Conservation (phyloP, 2,888 invertebrate genomes). For the Gryllus longicercus region DNA sequence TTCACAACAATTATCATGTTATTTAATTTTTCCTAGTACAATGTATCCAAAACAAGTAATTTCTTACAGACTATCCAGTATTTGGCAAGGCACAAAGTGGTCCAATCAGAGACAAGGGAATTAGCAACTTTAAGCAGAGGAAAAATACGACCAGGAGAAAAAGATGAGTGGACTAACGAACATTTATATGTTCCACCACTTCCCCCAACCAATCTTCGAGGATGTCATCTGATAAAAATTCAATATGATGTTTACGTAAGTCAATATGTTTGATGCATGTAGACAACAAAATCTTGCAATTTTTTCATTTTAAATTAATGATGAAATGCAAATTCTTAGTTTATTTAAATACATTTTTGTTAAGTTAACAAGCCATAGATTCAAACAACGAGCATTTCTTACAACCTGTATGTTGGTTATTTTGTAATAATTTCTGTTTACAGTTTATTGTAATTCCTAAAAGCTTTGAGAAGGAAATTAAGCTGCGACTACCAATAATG, state of each 20-base stretch:
- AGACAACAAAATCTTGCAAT: not conserved
- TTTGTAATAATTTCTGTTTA: constrained; percentile 40
- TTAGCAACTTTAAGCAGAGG: constrained; percentile 75
- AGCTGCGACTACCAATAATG: constrained; percentile 85
- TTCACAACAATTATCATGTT: too few species aligned
- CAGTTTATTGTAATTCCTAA: constrained; percentile 89
- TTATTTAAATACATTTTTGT: not conserved
- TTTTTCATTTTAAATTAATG: not conserved
- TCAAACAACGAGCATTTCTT: too few species aligned
- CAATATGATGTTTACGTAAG: constrained; percentile 90
- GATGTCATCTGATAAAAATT: constrained; percentile 90
- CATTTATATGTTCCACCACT: constrained; percentile 88
- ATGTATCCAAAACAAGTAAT: too few species aligned
- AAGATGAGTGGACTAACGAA: constrained; percentile 83
- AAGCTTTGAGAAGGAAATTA: constrained; percentile 86
- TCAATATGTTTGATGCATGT: constrained; percentile 40
- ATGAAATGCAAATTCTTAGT: not conserved
- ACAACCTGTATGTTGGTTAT: too few species aligned
- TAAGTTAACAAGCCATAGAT: too few species aligned
- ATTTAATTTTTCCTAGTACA: too few species aligned
- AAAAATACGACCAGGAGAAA: constrained; percentile 75
- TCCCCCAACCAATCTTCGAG: constrained; percentile 89
- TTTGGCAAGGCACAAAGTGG: constrained; percentile 77
- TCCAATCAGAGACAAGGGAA: constrained; percentile 82
- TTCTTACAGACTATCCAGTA: constrained; percentile 76